Evolutionary conservation across 2,113 vertebrate species (phyloP).

Genomic region (Casuarius casuarius): DNA sequence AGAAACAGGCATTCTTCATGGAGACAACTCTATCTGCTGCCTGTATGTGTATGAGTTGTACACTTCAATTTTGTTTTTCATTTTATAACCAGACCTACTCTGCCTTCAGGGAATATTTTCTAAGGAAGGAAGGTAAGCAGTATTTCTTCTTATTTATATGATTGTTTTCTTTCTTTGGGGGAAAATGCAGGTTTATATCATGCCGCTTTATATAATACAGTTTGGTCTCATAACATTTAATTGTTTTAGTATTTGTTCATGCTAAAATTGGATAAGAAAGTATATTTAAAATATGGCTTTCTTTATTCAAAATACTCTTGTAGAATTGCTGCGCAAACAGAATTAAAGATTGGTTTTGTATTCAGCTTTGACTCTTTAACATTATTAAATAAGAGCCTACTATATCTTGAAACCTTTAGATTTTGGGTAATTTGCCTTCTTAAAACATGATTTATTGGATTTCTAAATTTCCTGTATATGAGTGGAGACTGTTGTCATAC

Average conservation of each 20-base stretch:
- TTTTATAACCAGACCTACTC: conserved; percentile 4
- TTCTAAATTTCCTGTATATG: not conserved
- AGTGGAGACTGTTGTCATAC: not conserved
- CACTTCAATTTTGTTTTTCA: conserved; percentile 8
- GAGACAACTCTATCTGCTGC: not conserved
- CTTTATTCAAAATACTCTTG: not conserved
- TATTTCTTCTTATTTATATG: conserved; percentile 24
- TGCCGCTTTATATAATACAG: not conserved
- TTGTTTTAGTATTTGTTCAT: not conserved
- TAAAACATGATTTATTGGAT: not conserved
- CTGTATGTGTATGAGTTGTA: not conserved
- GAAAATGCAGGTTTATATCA: not conserved
- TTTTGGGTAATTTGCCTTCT: not conserved
- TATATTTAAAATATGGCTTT: not conserved
- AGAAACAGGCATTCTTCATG: not conserved
- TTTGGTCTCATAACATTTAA: not conserved
- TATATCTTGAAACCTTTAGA: not conserved
- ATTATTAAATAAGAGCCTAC: not conserved
- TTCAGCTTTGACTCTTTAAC: not conserved
- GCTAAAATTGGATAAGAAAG: not conserved
- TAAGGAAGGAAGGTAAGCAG: conserved; percentile 64
- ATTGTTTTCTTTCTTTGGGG: not conserved
- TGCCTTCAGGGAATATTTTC: not conserved
- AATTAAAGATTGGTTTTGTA: not conserved
- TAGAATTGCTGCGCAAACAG: not conserved